Percentiles rank a stretch among this genome's conserved stretches.
Evolutionary conservation across 2,797 vertebrate species (phyloP).

Genomic region (Glossophaga mutica): DNA sequence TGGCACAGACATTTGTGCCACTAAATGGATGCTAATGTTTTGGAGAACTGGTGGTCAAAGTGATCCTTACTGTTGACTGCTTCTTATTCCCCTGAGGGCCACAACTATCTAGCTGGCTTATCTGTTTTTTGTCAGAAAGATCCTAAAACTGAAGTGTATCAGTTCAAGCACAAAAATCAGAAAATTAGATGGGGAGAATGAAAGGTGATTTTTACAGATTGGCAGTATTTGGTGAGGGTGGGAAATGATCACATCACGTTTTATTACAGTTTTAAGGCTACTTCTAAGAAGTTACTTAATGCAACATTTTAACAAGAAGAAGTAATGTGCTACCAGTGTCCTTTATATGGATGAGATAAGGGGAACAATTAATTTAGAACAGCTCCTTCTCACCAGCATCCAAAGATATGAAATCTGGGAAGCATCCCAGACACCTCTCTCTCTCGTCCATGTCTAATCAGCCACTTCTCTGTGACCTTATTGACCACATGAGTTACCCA

Average conservation of each 20-base stretch:
- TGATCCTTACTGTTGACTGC: neutral
- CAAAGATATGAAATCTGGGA: neutral
- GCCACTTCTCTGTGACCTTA: neutral
- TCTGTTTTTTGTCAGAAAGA: neutral
- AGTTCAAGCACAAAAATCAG: neutral
- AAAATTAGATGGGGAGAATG: neutral
- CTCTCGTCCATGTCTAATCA: neutral
- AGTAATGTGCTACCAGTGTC: neutral
- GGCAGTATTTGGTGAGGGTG: neutral
- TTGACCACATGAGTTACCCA: neutral
- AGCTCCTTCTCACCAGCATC: neutral
- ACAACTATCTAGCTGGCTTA: neutral
- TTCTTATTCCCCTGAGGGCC: neutral
- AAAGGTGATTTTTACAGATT: neutral
- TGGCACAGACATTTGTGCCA: neutral
- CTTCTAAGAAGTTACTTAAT: neutral
- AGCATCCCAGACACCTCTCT: neutral
- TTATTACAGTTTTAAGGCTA: neutral
- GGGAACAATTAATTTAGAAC: neutral
- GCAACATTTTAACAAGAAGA: neutral
- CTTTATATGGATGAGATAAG: slow-evolving; percentile 5
- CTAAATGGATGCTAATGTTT: neutral
- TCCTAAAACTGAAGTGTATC: neutral
- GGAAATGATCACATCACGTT: neutral
- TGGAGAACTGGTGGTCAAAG: neutral